Percentiles rank a stretch among this genome's conserved stretches.
Conservation (phyloP, 2,797 vertebrate species). For the Phrynocephalus forsythii region DNA sequence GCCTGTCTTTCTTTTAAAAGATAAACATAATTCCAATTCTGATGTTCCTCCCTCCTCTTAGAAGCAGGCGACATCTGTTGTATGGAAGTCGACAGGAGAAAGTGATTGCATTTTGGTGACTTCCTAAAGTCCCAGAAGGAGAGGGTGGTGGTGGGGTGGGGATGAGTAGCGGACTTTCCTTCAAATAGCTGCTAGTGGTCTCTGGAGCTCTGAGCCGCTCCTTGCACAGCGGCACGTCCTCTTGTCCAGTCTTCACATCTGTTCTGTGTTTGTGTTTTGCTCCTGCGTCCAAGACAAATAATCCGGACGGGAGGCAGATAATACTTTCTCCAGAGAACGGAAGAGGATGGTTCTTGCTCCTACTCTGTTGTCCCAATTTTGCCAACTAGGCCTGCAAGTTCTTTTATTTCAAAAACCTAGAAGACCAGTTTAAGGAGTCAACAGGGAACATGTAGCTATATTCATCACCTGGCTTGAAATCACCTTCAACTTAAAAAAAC, state of each 20-base stretch:
- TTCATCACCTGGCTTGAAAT: background rate
- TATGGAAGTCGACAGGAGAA: background rate
- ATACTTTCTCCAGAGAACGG: background rate
- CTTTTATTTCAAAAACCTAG: background rate
- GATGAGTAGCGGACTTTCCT: background rate
- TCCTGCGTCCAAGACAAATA: background rate
- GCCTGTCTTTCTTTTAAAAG: background rate
- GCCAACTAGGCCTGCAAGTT: background rate
- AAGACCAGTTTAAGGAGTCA: background rate
- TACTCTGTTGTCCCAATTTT: background rate
- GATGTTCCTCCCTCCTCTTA: background rate
- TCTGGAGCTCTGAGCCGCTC: background rate
- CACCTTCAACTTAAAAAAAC: background rate
- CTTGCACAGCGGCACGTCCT: background rate
- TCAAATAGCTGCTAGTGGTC: background rate
- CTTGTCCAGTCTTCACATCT: background rate
- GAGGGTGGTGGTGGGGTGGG: background rate
- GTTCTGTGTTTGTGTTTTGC: background rate
- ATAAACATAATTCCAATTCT: background rate
- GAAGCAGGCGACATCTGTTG: background rate
- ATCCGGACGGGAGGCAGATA: background rate
- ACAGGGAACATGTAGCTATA: background rate
- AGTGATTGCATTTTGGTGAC: background rate
- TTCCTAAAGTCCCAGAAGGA: background rate
- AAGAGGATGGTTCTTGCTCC: background rate